Evolutionary conservation across 2,888 invertebrate species (phyloP).

Genomic region (Euzophera pinguis): DNA sequence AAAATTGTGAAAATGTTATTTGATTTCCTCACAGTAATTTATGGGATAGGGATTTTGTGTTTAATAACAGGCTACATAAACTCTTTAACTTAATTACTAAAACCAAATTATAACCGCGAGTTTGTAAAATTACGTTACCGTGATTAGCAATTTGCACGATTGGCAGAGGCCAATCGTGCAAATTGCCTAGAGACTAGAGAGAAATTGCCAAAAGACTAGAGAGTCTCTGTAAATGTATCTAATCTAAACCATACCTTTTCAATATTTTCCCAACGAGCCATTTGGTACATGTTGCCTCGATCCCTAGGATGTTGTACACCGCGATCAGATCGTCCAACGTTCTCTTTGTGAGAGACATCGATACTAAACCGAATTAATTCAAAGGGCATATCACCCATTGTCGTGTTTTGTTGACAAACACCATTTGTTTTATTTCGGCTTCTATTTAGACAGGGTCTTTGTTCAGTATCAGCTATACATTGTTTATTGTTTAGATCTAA

Average conservation of each 20-base stretch:
- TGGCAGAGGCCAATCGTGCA: too few relatives aligned
- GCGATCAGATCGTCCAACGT: neutral
- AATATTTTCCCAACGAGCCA: neutral
- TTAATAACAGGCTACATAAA: too few relatives aligned
- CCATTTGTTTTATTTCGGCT: neutral
- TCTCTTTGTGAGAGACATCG: neutral
- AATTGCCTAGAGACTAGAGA: too few relatives aligned
- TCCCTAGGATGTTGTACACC: neutral
- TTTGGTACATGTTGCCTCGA: neutral
- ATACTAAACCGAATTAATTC: neutral
- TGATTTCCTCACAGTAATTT: too few relatives aligned
- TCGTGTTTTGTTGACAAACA: neutral
- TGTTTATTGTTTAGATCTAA: neutral
- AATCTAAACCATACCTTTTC: slow-evolving; percentile 2
- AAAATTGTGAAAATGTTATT: too few relatives aligned
- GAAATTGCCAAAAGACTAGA: too few relatives aligned
- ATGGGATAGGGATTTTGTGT: too few relatives aligned
- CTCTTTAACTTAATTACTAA: too few relatives aligned
- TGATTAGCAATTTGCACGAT: too few relatives aligned
- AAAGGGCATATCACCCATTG: neutral
- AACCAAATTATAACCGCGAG: too few relatives aligned
- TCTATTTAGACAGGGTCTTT: neutral
- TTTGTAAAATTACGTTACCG: too few relatives aligned
- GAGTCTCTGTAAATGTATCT: neutral
- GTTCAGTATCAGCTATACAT: neutral